phyloP scores from a whole-genome alignment of 2,888 invertebrate species.

The Folsomia manolachei region DNA sequence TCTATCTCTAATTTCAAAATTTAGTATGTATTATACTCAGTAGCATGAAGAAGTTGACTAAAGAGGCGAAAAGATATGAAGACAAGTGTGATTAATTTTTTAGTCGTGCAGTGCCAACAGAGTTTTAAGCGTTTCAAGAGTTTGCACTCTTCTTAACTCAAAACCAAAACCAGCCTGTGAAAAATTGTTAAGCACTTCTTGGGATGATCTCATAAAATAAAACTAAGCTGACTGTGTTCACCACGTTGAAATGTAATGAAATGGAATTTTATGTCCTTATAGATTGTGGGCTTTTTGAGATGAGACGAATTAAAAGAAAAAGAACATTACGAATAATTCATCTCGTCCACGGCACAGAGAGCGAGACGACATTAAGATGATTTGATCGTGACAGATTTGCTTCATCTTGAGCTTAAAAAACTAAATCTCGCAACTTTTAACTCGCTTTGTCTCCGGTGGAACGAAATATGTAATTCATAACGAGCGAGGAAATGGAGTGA shows the following conservation, averaged over 20 bases:
- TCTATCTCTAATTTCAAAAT: not conserved
- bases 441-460: too few species aligned
- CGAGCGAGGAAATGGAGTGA: not conserved
- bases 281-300: not conserved
- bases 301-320: not conserved
- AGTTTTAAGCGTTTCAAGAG: conserved; percentile 15
- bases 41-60: not conserved
- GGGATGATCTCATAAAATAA: not conserved
- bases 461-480: too few species aligned
- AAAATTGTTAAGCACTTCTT: not conserved
- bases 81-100: conserved; percentile 23
- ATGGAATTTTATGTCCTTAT: too few species aligned
- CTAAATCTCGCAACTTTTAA: too few species aligned
- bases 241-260: too few species aligned
- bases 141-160: not conserved
- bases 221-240: not conserved
- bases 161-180: not conserved
- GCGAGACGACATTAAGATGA: conserved; percentile 28
- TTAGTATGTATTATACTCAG: too few species aligned
- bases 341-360: conserved; percentile 12
- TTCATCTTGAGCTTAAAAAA: not conserved
- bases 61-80: conserved; percentile 1
- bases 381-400: conserved; percentile 35
- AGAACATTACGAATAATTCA: conserved; percentile 15
- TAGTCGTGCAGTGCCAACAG: not conserved